Conservation (phyloP, 2,113 vertebrate species). For the Misgurnus anguillicaudatus region DNA sequence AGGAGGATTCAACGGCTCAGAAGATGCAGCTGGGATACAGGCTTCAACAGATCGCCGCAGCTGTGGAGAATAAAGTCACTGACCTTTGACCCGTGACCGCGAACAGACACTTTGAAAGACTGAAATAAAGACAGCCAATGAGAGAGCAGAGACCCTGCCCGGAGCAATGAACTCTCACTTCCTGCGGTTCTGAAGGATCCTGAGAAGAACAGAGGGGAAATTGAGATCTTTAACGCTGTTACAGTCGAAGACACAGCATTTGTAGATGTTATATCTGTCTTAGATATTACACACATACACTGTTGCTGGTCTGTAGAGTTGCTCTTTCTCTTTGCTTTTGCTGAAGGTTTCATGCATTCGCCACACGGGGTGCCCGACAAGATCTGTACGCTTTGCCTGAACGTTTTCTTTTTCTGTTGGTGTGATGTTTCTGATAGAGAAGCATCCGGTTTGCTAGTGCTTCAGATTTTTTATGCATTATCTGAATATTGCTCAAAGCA, state of each 20-base stretch:
- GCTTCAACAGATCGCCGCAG: constrained; percentile 94
- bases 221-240: not conserved
- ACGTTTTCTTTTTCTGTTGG: not conserved
- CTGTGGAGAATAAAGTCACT: constrained; percentile 98
- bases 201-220: constrained; percentile 3
- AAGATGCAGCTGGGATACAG: constrained; percentile 98
- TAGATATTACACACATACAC: not conserved
- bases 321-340: not conserved
- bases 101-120: constrained; percentile 26
- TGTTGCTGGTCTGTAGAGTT: constrained; percentile 13
- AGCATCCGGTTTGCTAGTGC: not conserved
- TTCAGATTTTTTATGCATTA: not conserved
- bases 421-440: not conserved
- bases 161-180: constrained; percentile 17
- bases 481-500: no score
- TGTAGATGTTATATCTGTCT: not conserved
- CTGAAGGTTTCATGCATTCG: not conserved
- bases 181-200: not conserved
- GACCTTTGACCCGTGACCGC: constrained; percentile 82
- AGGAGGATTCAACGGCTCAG: constrained; percentile 89
- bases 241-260: constrained; percentile 10
- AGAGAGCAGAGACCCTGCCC: constrained; percentile 5
- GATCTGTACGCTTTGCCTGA: not conserved
- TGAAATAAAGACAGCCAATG: constrained; percentile 13
- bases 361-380: constrained; percentile 8